Percentiles rank a stretch among this genome's conserved stretches.
Conservation (phyloP, 1,140 invertebrate genomes). For the Ooceraea biroi region DNA sequence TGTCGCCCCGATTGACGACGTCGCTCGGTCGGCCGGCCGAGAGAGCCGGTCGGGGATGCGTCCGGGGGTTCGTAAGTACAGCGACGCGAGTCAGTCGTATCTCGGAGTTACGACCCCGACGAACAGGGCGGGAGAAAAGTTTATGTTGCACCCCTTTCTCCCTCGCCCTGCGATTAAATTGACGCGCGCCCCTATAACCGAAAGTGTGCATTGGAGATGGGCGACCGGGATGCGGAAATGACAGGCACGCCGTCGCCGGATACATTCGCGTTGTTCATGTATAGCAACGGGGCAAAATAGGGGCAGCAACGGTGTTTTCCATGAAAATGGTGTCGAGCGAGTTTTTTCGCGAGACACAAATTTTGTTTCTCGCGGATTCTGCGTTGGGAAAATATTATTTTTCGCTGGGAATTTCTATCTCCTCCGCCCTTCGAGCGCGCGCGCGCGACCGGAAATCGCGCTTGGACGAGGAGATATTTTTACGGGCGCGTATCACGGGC, state of each 20-base stretch:
- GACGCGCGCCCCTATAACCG: constrained; percentile 11
- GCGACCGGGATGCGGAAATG: constrained; percentile 26
- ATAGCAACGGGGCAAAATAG: constrained; percentile 27
- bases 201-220: constrained; percentile 52
- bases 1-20: not conserved
- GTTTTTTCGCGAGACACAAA: constrained; percentile 34
- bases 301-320: constrained; percentile 44
- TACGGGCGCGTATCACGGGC: not conserved
- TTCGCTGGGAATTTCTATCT: not conserved
- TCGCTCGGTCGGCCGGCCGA: not conserved
- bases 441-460: not conserved
- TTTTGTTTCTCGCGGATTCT: constrained; percentile 24
- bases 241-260: not conserved
- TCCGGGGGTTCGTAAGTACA: not conserved
- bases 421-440: not conserved
- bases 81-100: constrained; percentile 13
- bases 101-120: constrained; percentile 37
- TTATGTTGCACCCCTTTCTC: constrained; percentile 5
- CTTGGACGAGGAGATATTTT: constrained; percentile 10
- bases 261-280: constrained; percentile 41
- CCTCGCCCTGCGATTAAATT: constrained; percentile 29
- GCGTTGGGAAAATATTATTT: constrained; percentile 45
- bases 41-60: not conserved
- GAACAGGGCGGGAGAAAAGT: constrained; percentile 41
- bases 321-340: constrained; percentile 43